Base-by-base conservation (phyloP, 2,888 invertebrate species). In the Camptogramma bilineatum region DNA sequence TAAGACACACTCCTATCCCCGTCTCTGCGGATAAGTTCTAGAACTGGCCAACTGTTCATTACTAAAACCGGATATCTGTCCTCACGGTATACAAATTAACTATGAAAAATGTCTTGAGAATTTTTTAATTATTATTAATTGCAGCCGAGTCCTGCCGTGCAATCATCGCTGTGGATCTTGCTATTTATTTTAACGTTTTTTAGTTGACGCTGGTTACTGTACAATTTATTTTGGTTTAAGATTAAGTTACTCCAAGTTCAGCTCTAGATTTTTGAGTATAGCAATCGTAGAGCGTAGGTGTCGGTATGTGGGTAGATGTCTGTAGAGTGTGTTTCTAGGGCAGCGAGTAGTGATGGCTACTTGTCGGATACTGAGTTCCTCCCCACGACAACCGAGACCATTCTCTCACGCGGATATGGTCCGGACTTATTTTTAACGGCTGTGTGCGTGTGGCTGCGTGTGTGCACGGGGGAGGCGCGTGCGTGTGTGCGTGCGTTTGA, bases 381-480 rank as follows among this genome's bases (percentile, higher is more conserved):
- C 48, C 47, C 61, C 71, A 48, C 55, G 74, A 78, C 71, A 72
- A 50, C 67, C 72, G 77, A 77, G 79, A 80, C 87, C 86, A 88
- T 90, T 90, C 88, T 89, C 88, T 87, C 85, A 84, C 85, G 84
- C 86, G 88, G 90, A 88, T 90, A 86, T 87, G 84, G 86, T 82
- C 82, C 85, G 86, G 86, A 86, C 90, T 90, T 91, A 90, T 88
- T 89, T 89, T 88, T 86, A 87, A 86, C 87, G 81, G 84, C 80
- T 84, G 90, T 90, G 90, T 89, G 91, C 85, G 88, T 84, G 75
- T 79, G 71, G 64, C 50, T 74, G 74, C 60, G 70, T 73, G 74
- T 81, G 83, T 84, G 82, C 74, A 76, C 71, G 77, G 77, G 81
- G 83, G 82, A 76, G 77, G 78, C 46, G 62, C 70, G 79, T 72